These are phyloP conservation scores for Plectropomus leopardus DNA, from an alignment of 2,113 vertebrate genomes.

Conservation along the genomic window DNA sequence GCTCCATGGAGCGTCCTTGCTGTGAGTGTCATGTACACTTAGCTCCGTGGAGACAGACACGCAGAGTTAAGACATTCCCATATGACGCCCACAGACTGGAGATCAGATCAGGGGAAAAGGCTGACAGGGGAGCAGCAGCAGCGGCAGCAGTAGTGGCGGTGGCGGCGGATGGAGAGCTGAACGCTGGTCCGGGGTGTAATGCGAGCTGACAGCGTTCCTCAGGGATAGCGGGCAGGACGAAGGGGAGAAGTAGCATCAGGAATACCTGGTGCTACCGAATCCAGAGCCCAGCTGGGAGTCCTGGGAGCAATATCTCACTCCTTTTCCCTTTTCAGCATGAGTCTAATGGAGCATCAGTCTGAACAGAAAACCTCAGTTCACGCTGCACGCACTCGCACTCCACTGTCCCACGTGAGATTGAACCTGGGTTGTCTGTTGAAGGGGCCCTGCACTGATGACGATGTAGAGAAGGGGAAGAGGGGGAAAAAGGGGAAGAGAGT, in stretches of 20 bases:
- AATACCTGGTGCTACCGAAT: constrained; percentile 56
- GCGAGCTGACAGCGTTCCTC: constrained; percentile 77
- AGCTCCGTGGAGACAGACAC: constrained; percentile 65
- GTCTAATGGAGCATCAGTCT: constrained; percentile 65
- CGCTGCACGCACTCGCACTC: constrained; percentile 25
- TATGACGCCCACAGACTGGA: constrained; percentile 60
- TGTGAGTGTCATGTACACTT: constrained; percentile 73
- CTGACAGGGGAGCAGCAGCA: constrained; percentile 57
- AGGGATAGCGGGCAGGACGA: constrained; percentile 56
- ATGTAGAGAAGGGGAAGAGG: constrained; percentile 19
- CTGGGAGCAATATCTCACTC: constrained; percentile 41
- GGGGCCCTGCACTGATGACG: constrained; percentile 37
- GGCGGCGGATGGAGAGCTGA: constrained; percentile 52
- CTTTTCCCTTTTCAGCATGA: constrained; percentile 41
- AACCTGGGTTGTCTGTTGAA: constrained; percentile 57
- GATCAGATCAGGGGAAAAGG: constrained; percentile 69
- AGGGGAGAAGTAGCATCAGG: constrained; percentile 50
- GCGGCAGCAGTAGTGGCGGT: constrained; percentile 10
- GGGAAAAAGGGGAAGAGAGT: not conserved
- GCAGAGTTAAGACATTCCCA: constrained; percentile 57
- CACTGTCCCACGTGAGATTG: constrained; percentile 54
- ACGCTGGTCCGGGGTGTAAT: constrained; percentile 73
- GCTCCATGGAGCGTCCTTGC: constrained; percentile 67
- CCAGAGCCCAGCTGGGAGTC: constrained; percentile 41
- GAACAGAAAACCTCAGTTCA: constrained; percentile 54